phyloP scores from a whole-genome alignment of 2,797 vertebrate species.

The Catostomus latipinnis region DNA sequence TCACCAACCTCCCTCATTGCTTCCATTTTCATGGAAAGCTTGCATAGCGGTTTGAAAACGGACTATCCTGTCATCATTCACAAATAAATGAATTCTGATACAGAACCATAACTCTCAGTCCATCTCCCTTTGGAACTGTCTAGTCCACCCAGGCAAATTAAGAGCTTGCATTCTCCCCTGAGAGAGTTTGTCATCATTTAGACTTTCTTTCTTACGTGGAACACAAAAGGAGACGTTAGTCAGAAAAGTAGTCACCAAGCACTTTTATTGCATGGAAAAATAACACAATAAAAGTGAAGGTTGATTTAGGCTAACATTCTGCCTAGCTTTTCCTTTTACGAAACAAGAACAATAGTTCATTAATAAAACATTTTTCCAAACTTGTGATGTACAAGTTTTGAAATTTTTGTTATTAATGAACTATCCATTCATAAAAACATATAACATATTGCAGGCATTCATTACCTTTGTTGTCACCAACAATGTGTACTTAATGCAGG shows the following conservation, averaged over 20 bases:
- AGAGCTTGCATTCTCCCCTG: slow-evolving; percentile 37
- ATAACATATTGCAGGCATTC: not conserved
- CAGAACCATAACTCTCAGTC: slow-evolving; percentile 31
- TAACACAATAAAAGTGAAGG: no score
- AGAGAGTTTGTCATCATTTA: slow-evolving; percentile 22
- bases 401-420: no score
- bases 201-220: no score
- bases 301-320: no score
- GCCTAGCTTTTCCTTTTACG: no score
- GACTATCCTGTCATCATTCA: slow-evolving; percentile 50
- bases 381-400: no score
- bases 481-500: slow-evolving; percentile 19
- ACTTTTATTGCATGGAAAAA: no score
- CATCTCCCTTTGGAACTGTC: slow-evolving; percentile 44
- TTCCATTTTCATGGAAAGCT: slow-evolving; percentile 3
- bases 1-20: not conserved
- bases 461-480: no score
- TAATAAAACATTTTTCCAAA: no score
- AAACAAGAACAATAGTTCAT: no score
- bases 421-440: slow-evolving; percentile 15
- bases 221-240: no score
- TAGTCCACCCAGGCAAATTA: slow-evolving; percentile 55
- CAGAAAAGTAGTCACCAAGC: no score
- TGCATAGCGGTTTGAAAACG: slow-evolving; percentile 2
- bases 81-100: slow-evolving; percentile 54